Conservation (phyloP, 2,797 vertebrate species). For the Cyprinodon diabolis region DNA sequence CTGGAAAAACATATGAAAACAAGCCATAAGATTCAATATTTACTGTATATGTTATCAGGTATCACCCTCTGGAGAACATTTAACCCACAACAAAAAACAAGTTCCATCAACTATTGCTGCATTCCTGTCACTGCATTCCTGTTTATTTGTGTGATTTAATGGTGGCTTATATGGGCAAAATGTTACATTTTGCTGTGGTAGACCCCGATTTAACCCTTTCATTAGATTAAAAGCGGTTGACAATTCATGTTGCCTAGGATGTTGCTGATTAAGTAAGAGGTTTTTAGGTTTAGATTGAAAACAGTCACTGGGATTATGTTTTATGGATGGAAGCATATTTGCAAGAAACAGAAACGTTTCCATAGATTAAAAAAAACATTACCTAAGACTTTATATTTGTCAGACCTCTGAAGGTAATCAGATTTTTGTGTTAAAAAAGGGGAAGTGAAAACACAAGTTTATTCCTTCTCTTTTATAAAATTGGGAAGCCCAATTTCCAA, state of each 20-base stretch:
- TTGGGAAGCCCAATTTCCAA: too few species aligned
- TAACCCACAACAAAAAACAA: too few species aligned
- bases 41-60: too few species aligned
- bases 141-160: too few species aligned
- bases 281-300: background rate
- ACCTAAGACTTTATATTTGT: background rate
- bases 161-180: too few species aligned
- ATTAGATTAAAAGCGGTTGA: too few species aligned
- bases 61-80: too few species aligned
- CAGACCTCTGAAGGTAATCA: background rate
- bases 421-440: background rate
- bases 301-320: background rate
- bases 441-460: background rate
- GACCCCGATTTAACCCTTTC: background rate
- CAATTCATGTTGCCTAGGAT: background rate
- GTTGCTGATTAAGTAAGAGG: too few species aligned
- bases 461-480: too few species aligned
- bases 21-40: too few species aligned
- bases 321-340: background rate
- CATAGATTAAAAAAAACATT: background rate
- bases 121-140: too few species aligned
- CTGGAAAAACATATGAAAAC: background rate
- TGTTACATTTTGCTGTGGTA: background rate
- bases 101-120: too few species aligned
- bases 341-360: background rate